Evolutionary conservation across 2,888 invertebrate species (phyloP).

Genomic region (Cryptocheilus praepositus): DNA sequence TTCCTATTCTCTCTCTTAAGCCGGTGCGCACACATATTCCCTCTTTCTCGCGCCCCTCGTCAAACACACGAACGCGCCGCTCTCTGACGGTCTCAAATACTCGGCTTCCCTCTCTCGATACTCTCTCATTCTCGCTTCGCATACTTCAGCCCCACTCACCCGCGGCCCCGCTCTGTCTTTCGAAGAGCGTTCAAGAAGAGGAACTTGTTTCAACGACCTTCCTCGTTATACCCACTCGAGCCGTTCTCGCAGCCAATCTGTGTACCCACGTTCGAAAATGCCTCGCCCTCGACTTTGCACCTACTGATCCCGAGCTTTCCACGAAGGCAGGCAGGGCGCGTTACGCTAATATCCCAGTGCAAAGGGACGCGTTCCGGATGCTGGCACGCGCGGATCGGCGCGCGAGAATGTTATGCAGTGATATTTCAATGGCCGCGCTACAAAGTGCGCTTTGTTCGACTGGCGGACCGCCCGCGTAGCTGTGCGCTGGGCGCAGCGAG

Average conservation of each 20-base stretch:
- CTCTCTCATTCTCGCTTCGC: no score
- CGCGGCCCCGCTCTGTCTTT: constrained; percentile 24
- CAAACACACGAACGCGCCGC: no score
- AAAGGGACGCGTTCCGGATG: no score
- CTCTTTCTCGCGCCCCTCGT: not conserved
- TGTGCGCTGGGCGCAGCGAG: no score
- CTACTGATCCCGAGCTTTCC: constrained; percentile 12
- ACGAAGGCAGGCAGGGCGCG: not conserved
- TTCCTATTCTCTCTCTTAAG: constrained; percentile 9
- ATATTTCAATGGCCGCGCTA: no score
- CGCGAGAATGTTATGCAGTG: no score
- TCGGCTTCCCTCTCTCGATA: constrained; percentile 37
- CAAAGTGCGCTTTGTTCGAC: no score
- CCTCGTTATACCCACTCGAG: constrained; percentile 45
- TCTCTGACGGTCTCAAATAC: not conserved
- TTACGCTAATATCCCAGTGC: no score
- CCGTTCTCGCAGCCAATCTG: constrained; percentile 49
- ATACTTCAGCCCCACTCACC: not conserved
- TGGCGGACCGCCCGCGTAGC: no score
- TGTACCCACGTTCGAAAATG: constrained; percentile 38
- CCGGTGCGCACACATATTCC: no score
- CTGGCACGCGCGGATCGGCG: no score
- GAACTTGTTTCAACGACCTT: constrained; percentile 55
- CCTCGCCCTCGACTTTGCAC: constrained; percentile 19
- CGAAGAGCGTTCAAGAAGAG: constrained; percentile 49